A percentile compares a stretch with the other conserved stretches of the same genome.
Conservation (phyloP, 2,888 invertebrate species). For the Exephanes ischioxanthus region DNA sequence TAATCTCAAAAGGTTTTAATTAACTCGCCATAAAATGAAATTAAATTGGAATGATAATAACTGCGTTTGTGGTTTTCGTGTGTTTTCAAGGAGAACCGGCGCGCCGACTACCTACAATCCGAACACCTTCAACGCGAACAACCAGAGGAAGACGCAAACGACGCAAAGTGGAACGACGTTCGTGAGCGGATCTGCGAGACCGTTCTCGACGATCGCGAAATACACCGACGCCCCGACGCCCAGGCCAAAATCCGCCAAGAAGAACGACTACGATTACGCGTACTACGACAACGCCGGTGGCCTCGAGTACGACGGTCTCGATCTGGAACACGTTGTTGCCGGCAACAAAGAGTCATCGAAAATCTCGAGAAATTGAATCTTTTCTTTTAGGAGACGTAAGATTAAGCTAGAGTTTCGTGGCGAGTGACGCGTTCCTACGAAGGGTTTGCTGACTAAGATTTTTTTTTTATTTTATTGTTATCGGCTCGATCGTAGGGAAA, state of each 20-base stretch:
- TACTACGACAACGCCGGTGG: constrained; percentile 91
- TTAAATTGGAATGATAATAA: not conserved
- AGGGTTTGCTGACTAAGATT: not conserved
- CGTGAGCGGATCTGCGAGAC: constrained; percentile 82
- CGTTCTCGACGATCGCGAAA: constrained; percentile 80
- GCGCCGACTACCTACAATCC: constrained; percentile 80
- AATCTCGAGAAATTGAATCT: constrained; percentile 73
- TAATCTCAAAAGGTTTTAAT: not conserved
- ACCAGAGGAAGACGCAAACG: constrained; percentile 77
- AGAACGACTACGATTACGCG: constrained; percentile 92
- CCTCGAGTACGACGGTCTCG: constrained; percentile 85
- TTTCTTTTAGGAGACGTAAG: constrained; percentile 9
- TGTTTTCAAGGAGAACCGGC: constrained; percentile 75
- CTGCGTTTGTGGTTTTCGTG: constrained; percentile 13
- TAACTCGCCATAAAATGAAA: not conserved
- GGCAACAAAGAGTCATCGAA: constrained; percentile 82
- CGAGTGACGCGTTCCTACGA: constrained; percentile 39
- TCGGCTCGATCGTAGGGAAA: constrained; percentile 15
- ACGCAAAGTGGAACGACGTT: constrained; percentile 82
- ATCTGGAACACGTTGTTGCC: constrained; percentile 81
- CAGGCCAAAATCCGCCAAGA: constrained; percentile 84
- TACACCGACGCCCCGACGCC: constrained; percentile 81
- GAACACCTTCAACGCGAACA: constrained; percentile 77
- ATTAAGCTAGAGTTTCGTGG: constrained; percentile 23
- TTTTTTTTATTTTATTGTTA: constrained; percentile 20